Evolutionary conservation across 2,797 vertebrate species (phyloP).

Genomic region (Enteromius treurensis): DNA sequence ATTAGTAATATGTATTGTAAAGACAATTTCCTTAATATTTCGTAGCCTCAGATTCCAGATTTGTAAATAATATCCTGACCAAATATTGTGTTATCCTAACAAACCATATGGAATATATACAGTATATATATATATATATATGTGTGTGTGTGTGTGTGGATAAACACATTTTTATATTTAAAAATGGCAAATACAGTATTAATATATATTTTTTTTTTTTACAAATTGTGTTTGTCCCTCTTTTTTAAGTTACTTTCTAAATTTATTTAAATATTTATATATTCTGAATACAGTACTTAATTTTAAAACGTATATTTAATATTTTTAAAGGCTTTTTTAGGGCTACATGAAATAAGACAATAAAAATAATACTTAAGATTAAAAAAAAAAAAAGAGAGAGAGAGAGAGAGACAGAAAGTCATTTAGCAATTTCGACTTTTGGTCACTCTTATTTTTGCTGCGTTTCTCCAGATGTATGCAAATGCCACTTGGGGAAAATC

Average conservation of each 20-base stretch:
- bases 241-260: neutral
- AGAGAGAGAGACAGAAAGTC: neutral
- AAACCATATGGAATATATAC: too few relatives aligned
- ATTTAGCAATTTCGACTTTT: neutral
- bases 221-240: neutral
- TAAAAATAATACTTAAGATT: neutral
- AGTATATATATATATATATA: too few relatives aligned
- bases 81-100: too few relatives aligned
- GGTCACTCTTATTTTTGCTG: neutral
- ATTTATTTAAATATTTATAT: neutral
- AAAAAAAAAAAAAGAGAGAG: neutral
- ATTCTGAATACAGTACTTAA: neutral
- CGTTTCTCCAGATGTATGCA: slow-evolving; percentile 53
- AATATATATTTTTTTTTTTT: too few relatives aligned
- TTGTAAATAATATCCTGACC: too few relatives aligned
- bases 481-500: slow-evolving; percentile 64
- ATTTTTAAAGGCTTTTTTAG: neutral
- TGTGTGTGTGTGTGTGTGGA: too few relatives aligned
- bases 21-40: too few relatives aligned
- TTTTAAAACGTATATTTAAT: neutral
- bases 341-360: neutral
- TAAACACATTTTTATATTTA: neutral
- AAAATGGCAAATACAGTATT: neutral
- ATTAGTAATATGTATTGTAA: too few relatives aligned
- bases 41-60: too few relatives aligned